phyloP scores from a whole-genome alignment of 30 jellyfish, hydroid and myxozoan species.

The Catostylus mosaicus region DNA sequence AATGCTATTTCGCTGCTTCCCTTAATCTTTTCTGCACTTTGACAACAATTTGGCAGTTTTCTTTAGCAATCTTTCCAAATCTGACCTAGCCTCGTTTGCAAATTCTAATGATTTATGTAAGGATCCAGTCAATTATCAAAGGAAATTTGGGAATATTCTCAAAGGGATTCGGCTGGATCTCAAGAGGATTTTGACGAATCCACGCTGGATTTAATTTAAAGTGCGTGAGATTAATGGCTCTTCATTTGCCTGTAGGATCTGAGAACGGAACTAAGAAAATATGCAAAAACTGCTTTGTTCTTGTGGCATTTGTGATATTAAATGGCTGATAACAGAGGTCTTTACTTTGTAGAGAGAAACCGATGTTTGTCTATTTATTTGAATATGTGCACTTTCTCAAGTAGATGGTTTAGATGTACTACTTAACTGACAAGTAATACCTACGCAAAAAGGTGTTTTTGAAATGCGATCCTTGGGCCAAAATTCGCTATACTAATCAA shows the following conservation, averaged over 20 bases:
- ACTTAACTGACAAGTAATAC: too few relatives aligned
- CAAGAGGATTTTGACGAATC: conserved; percentile 2
- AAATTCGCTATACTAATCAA: too few relatives aligned
- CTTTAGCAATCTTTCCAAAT: too few relatives aligned
- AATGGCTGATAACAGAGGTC: neutral
- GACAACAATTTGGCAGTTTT: neutral
- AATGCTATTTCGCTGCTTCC: too few relatives aligned
- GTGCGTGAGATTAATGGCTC: conserved; percentile 38
- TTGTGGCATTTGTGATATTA: conserved; percentile 1
- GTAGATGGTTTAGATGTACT: too few relatives aligned
- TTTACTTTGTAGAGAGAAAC: neutral
- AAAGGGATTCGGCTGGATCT: conserved; percentile 25
- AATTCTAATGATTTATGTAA: neutral
- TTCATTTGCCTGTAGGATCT: conserved; percentile 32
- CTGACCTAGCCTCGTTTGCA: conserved; percentile 17
- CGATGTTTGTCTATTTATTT: neutral
- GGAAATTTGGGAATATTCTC: conserved; percentile 25
- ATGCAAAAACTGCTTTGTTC: conserved; percentile 24
- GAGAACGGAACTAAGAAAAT: neutral
- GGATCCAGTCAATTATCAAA: conserved; percentile 18
- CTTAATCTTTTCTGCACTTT: too few relatives aligned
- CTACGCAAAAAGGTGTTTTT: too few relatives aligned
- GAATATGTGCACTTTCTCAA: too few relatives aligned
- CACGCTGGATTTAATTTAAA: conserved; percentile 12
- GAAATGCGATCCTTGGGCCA: too few relatives aligned